Evolutionary conservation across 92 coral and sea anemone genomes (phyloP).

Genomic region (Epizoanthus scotinus): DNA sequence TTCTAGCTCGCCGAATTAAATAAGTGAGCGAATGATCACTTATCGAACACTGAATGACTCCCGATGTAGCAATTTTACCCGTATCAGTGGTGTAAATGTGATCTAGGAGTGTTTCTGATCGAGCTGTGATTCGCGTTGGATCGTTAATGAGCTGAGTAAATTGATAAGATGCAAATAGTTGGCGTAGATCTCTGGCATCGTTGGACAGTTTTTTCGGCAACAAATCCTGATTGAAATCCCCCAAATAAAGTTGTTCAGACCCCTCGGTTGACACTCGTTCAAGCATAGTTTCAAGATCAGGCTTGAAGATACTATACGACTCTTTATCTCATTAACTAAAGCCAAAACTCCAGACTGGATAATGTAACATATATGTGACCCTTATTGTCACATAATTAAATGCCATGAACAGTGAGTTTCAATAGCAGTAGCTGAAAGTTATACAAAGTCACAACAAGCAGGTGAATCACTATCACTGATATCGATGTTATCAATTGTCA

Average conservation of each 20-base stretch:
- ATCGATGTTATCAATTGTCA: background rate
- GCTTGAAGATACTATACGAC: slow-evolving; percentile 18
- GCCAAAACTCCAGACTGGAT: no score
- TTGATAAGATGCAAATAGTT: slow-evolving; percentile 30
- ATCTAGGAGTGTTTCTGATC: slow-evolving; percentile 20
- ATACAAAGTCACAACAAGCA: no score
- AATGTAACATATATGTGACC: no score
- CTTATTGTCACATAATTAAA: no score
- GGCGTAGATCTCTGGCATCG: slow-evolving; percentile 13
- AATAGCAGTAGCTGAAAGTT: slow-evolving; percentile 28
- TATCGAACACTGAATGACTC: slow-evolving; percentile 50
- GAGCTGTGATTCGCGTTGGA: slow-evolving; percentile 39
- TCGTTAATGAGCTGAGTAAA: slow-evolving; percentile 19
- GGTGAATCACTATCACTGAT: no score
- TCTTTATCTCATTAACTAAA: no score
- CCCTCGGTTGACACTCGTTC: slow-evolving; percentile 33
- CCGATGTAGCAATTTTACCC: slow-evolving; percentile 31
- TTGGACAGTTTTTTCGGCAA: slow-evolving; percentile 12
- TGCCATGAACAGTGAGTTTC: no score
- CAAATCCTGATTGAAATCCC: slow-evolving; percentile 29
- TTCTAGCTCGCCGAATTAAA: slow-evolving; percentile 37
- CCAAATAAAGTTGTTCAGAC: slow-evolving; percentile 14
- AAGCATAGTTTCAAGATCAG: slow-evolving; percentile 28
- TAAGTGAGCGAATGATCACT: slow-evolving; percentile 51
- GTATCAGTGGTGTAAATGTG: slow-evolving; percentile 13